These are phyloP conservation scores for Melanerpes aurifrons DNA, from an alignment of 2,113 vertebrate genomes.

Conservation along the genomic window DNA sequence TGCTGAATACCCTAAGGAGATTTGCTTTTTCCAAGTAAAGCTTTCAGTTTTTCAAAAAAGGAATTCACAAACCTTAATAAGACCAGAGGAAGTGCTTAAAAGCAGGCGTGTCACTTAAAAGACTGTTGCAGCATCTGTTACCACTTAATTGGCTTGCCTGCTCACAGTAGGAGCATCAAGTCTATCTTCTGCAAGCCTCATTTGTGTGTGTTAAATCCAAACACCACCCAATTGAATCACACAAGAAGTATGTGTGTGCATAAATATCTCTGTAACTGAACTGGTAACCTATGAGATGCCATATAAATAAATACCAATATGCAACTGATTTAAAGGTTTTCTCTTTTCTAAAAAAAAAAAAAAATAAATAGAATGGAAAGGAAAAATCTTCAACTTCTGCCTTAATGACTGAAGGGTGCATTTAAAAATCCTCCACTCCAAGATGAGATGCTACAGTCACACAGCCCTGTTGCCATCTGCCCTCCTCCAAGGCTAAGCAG, in stretches of 20 bases:
- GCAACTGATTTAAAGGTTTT: not conserved
- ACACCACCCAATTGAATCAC: slow-evolving; percentile 20
- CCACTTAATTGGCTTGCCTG: slow-evolving; percentile 33
- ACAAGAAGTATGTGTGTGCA: not conserved
- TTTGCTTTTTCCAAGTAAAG: not conserved
- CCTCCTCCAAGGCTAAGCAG: not conserved
- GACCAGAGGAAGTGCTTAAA: slow-evolving; percentile 45
- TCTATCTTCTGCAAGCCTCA: not conserved
- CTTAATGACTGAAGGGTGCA: not conserved
- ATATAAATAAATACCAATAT: not conserved
- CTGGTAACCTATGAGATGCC: slow-evolving; percentile 14
- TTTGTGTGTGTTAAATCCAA: not conserved
- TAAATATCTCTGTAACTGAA: not conserved
- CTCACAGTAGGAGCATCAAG: slow-evolving; percentile 24
- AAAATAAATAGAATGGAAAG: not conserved
- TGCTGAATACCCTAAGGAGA: not conserved
- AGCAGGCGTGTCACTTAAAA: slow-evolving; percentile 8
- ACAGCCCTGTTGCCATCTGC: not conserved
- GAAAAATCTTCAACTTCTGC: not conserved
- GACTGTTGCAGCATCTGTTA: slow-evolving; percentile 50
- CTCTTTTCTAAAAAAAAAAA: not conserved
- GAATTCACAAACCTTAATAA: slow-evolving; percentile 19
- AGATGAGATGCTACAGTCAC: not conserved
- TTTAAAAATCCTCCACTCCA: not conserved
- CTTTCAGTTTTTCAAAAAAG: not conserved